Percentiles rank a stretch among this genome's conserved stretches.
Conservation (phyloP, 2,797 vertebrate genomes). For the Geotrypetes seraphini region DNA sequence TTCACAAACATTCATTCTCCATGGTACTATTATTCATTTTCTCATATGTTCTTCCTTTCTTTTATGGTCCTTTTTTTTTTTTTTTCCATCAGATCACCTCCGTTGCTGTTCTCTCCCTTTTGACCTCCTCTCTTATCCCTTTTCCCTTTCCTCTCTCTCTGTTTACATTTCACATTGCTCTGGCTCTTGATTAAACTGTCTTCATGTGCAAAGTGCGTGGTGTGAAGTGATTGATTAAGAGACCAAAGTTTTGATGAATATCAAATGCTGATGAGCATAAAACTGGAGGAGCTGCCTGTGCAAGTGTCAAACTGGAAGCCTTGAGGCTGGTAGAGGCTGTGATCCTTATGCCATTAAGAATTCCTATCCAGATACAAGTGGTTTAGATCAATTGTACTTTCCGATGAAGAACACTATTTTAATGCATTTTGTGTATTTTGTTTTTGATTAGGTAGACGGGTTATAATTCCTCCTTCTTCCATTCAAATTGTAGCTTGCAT, state of each 20-base stretch:
- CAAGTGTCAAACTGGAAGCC: not conserved
- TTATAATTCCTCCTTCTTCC: not conserved
- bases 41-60: too few relatives aligned
- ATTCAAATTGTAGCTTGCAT: too few relatives aligned
- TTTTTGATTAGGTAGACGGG: not conserved
- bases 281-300: not conserved
- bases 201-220: not conserved
- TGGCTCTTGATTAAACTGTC: conserved; percentile 8
- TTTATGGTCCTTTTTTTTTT: too few relatives aligned
- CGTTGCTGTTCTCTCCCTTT: too few relatives aligned
- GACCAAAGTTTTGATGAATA: conserved; percentile 9
- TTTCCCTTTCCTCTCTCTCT: too few relatives aligned
- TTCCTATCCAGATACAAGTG: fast-evolving
- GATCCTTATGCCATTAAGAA: fast-evolving
- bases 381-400: fast-evolving
- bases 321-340: fast-evolving
- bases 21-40: too few relatives aligned
- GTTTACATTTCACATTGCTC: too few relatives aligned
- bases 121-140: too few relatives aligned
- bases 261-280: not conserved
- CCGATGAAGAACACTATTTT: fast-evolving
- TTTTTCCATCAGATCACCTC: too few relatives aligned
- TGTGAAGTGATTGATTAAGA: conserved; percentile 4
- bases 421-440: fast-evolving
- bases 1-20: too few relatives aligned